Percentiles rank a stretch among this genome's conserved stretches.
Evolutionary conservation across 1,140 invertebrate species (phyloP).

Genomic region (Orchestia grillus): DNA sequence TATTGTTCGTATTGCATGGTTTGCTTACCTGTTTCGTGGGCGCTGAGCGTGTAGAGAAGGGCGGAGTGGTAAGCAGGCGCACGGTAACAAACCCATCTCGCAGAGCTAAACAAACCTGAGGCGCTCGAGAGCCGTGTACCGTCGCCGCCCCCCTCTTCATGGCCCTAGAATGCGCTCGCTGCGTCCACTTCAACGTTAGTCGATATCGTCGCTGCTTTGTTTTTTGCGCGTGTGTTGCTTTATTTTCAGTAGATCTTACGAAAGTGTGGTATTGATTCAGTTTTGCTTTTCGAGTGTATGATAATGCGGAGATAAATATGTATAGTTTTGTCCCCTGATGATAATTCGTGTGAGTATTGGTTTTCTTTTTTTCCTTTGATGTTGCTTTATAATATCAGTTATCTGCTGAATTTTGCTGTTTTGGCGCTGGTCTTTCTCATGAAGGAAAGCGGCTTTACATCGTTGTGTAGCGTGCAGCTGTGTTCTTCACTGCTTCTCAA

Average conservation of each 20-base stretch:
- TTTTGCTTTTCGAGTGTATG: background rate
- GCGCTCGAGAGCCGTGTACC: background rate
- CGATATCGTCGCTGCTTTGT: background rate
- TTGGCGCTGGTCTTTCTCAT: background rate
- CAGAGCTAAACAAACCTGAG: background rate
- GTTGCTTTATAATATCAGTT: background rate
- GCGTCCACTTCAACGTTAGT: background rate
- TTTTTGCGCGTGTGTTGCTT: background rate
- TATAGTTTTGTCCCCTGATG: background rate
- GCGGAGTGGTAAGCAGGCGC: background rate
- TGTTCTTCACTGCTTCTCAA: background rate
- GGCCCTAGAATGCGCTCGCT: background rate
- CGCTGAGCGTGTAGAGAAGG: background rate
- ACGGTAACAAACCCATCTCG: background rate
- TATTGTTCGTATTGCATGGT: background rate
- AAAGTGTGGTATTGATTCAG: background rate
- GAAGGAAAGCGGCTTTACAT: background rate
- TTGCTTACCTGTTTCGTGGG: background rate
- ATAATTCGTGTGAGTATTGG: background rate
- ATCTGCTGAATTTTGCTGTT: background rate
- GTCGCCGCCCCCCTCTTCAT: background rate
- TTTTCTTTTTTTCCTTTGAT: background rate
- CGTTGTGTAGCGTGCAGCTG: background rate
- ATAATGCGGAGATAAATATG: background rate
- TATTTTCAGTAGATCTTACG: background rate